These are phyloP conservation scores for Ciona savignyi DNA, from an alignment of 23 tunicate species.

Conservation along the genomic window DNA sequence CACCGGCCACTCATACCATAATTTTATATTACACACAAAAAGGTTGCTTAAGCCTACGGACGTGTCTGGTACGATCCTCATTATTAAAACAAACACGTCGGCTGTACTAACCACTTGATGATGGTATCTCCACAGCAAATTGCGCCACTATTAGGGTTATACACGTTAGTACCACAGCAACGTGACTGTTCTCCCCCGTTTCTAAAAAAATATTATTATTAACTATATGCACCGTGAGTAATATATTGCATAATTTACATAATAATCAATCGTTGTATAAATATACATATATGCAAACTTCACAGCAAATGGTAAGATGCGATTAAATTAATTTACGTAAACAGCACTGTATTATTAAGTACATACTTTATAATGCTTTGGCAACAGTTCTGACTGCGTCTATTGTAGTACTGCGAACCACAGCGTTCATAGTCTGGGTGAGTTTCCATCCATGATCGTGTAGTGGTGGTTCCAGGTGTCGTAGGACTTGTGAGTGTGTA, in stretches of 20 bases:
- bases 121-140: slow-evolving; percentile 2
- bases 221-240: no score
- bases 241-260: no score
- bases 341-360: not conserved
- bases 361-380: not conserved
- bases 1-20: no score
- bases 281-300: no score
- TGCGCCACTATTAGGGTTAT: not conserved
- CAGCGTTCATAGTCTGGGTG: not conserved
- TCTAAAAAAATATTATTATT: not conserved
- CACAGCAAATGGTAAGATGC: no score
- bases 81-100: not conserved
- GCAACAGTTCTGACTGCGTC: not conserved
- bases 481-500: not conserved
- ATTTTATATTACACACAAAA: no score
- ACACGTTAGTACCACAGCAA: not conserved
- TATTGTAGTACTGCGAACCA: slow-evolving; percentile 1
- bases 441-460: not conserved
- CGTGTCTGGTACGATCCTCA: no score
- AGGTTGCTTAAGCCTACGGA: no score
- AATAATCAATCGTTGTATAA: no score
- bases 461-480: not conserved
- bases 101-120: not conserved
- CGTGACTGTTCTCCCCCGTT: not conserved
- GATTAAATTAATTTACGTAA: no score